Conservation (phyloP, 2,888 invertebrate species). For the Acronicta alni region DNA sequence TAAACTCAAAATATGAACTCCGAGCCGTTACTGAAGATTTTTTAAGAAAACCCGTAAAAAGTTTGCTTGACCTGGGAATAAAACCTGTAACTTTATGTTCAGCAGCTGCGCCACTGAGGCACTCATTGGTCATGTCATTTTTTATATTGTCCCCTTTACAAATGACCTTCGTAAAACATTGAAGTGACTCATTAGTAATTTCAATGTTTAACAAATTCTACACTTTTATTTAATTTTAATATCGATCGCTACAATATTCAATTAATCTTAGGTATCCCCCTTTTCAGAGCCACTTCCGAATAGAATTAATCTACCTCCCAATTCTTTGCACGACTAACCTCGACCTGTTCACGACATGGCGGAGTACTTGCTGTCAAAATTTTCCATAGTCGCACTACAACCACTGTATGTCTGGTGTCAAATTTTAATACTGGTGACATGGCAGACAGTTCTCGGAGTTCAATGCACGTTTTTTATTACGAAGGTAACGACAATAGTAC, state of each 20-base stretch:
- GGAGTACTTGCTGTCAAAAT: slow-evolving; percentile 10
- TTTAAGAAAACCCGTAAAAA: no score
- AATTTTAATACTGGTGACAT: neutral
- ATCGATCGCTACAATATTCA: neutral
- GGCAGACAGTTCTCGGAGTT: neutral
- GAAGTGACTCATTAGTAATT: no score
- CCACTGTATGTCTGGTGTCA: neutral
- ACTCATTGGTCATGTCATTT: no score
- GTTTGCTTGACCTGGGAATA: no score
- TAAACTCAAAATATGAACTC: no score
- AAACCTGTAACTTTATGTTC: no score
- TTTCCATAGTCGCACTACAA: neutral
- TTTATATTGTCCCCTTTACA: no score
- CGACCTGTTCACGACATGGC: slow-evolving; percentile 21
- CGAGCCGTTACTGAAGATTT: no score
- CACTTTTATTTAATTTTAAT: neutral
- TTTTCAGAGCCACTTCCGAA: neutral
- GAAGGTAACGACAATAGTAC: no score
- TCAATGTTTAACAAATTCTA: no score
- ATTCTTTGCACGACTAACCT: slow-evolving; percentile 36
- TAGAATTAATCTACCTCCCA: slow-evolving; percentile 12
- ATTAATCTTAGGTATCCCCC: neutral
- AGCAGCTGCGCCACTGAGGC: no score
- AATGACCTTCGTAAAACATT: no score
- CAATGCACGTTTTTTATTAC: neutral